Conservation (phyloP, 2,888 invertebrate genomes). For the Acheta domesticus region DNA sequence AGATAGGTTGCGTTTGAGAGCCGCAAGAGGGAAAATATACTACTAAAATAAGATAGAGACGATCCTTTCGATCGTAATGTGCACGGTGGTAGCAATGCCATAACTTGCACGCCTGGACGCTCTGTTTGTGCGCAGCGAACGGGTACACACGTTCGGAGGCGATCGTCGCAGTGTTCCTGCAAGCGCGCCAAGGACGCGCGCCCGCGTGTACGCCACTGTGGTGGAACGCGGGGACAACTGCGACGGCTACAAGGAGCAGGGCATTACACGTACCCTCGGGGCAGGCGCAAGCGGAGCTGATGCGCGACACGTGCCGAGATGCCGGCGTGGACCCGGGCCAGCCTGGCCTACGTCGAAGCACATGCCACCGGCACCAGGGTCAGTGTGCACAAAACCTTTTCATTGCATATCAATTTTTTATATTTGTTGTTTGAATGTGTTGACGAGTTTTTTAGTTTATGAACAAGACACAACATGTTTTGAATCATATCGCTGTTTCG, state of each 20-base stretch:
- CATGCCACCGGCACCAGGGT: constrained; percentile 61
- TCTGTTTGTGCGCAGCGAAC: constrained; percentile 51
- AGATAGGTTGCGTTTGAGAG: no score
- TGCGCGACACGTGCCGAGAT: constrained; percentile 60
- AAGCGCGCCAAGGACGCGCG: constrained; percentile 58
- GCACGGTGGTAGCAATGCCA: no score
- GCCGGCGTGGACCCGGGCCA: constrained; percentile 55
- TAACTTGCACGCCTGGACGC: no score
- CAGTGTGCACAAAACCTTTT: not conserved
- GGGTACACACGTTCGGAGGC: constrained; percentile 85
- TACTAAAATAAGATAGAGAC: no score
- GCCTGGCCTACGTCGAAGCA: constrained; percentile 63
- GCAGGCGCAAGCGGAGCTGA: constrained; percentile 46
- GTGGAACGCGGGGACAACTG: constrained; percentile 58
- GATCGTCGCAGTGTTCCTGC: constrained; percentile 65
- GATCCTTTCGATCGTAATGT: no score
- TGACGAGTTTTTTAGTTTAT: no score
- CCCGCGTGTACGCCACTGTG: no score
- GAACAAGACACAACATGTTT: no score
- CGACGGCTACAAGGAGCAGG: constrained; percentile 63
- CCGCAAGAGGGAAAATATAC: no score
- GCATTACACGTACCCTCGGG: constrained; percentile 68
- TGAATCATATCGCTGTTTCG: no score
- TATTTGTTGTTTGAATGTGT: no score
- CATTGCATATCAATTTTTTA: not conserved